These are phyloP conservation scores for Peromyscus eremicus DNA, from an alignment of 2,797 vertebrate species.

Conservation along the genomic window DNA sequence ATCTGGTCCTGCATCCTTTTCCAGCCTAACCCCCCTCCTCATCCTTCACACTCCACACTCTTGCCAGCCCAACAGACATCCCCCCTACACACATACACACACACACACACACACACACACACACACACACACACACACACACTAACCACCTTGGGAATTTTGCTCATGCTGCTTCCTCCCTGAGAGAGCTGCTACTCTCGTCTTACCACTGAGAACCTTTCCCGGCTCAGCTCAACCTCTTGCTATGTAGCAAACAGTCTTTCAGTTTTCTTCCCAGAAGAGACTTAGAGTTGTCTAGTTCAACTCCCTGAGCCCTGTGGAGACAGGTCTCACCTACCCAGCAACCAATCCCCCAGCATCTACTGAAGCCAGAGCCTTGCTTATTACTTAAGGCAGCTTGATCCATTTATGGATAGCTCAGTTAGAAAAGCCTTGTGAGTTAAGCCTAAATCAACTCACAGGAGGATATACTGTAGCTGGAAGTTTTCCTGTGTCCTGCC, in stretches of 20 bases:
- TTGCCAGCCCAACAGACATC: neutral
- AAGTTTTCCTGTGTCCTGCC: too few relatives aligned
- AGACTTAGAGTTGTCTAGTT: neutral
- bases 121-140: neutral
- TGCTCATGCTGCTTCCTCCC: neutral
- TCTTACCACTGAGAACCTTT: neutral
- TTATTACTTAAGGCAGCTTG: neutral
- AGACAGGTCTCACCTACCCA: neutral
- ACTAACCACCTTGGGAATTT: neutral
- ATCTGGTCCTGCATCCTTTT: neutral
- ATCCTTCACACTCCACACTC: conserved; percentile 9
- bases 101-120: neutral
- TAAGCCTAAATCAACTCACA: conserved; percentile 7
- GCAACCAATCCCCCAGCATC: neutral
- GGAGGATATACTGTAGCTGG: too few relatives aligned
- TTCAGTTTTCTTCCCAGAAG: conserved; percentile 23
- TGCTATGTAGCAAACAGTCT: neutral
- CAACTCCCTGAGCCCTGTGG: neutral
- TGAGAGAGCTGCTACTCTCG: neutral
- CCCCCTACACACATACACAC: neutral
- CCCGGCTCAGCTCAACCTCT: neutral
- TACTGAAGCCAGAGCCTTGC: neutral
- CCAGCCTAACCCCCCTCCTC: neutral
- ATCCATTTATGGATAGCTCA: conserved; percentile 13
- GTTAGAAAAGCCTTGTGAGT: conserved; percentile 31